Percentiles rank a stretch among this genome's conserved stretches.
These are phyloP conservation scores for Pseudochirops corinnae DNA, from an alignment of 2,797 vertebrate genomes.

Conservation along the genomic window DNA sequence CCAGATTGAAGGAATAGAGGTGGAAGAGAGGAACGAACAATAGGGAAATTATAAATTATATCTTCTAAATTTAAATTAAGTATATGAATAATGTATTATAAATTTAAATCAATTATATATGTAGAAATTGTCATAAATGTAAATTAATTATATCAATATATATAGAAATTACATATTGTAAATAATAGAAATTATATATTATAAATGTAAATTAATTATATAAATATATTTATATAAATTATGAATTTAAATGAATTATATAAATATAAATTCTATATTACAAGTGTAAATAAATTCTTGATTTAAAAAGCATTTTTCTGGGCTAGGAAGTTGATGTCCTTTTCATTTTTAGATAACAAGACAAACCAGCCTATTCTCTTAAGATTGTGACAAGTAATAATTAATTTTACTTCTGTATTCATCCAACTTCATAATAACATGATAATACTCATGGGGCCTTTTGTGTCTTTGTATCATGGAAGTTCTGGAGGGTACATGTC, in stretches of 20 bases:
- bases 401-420: no score
- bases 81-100: neutral
- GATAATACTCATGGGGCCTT: no score
- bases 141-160: neutral
- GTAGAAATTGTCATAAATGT: neutral
- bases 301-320: slow-evolving; percentile 20
- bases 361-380: no score
- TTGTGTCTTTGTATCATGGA: neutral
- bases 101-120: neutral
- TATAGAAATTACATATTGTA: neutral
- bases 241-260: neutral
- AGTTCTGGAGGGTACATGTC: slow-evolving; percentile 2
- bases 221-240: neutral
- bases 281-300: neutral
- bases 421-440: no score
- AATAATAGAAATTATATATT: neutral
- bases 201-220: neutral
- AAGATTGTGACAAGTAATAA: no score
- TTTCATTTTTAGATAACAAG: neutral
- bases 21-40: slow-evolving; percentile 11
- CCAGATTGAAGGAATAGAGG: slow-evolving; percentile 58
- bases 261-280: neutral
- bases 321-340: neutral
- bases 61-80: neutral
- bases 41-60: neutral